Conservation (phyloP, 2,888 invertebrate genomes). For the Nomada fucata region DNA sequence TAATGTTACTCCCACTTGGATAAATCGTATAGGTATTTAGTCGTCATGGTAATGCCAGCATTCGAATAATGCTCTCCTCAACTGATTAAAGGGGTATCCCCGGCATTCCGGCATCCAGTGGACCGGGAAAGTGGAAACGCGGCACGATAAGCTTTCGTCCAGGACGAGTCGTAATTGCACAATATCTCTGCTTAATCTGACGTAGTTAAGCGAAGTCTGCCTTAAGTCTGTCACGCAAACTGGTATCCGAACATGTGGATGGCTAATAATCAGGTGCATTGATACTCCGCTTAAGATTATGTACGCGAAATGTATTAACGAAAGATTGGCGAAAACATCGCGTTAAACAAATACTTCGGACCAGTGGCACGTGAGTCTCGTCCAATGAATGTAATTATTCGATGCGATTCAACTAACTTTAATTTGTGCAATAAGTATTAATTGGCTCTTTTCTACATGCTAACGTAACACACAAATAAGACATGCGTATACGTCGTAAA, state of each 20-base stretch:
- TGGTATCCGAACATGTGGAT: conserved; percentile 67
- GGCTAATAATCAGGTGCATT: conserved; percentile 9
- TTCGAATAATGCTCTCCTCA: conserved; percentile 38
- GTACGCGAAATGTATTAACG: background rate
- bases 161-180: conserved; percentile 66
- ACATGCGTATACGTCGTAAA: no score
- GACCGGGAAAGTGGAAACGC: conserved; percentile 50
- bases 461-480: no score
- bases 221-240: conserved; percentile 61
- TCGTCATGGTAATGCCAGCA: background rate
- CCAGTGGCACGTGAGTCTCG: no score
- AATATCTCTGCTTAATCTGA: conserved; percentile 76
- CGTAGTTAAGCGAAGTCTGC: conserved; percentile 75
- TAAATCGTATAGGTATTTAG: no score
- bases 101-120: conserved; percentile 44
- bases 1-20: no score
- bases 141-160: conserved; percentile 57
- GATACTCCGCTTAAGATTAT: background rate
- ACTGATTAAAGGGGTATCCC: conserved; percentile 57
- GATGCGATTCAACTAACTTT: no score
- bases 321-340: no score
- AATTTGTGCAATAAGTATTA: no score
- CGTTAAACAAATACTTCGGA: no score
- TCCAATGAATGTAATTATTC: no score
- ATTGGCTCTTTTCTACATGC: no score